Evolutionary conservation across 1,140 invertebrate genomes (phyloP).

Genomic region (Pseudomyrmex pallidus): DNA sequence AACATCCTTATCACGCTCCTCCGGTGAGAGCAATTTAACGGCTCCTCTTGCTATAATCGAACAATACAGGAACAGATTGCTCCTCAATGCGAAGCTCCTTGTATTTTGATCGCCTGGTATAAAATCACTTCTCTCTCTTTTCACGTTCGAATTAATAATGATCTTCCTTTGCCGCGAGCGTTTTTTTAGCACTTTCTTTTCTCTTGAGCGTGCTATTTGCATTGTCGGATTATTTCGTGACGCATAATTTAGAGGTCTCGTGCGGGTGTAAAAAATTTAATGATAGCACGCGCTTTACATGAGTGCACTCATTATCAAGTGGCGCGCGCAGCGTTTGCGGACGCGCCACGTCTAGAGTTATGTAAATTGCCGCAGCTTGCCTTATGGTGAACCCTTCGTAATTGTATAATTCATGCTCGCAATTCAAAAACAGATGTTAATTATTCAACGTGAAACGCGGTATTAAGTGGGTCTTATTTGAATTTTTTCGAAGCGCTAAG

Average conservation of each 20-base stretch:
- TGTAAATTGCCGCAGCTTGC: slow-evolving; percentile 3
- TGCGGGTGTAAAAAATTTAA: slow-evolving; percentile 41
- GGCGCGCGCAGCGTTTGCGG: not conserved
- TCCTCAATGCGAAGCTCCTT: not conserved
- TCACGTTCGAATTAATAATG: not conserved
- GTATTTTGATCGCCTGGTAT: not conserved
- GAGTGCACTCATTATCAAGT: slow-evolving; percentile 10
- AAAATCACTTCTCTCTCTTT: not conserved
- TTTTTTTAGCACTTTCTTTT: not conserved
- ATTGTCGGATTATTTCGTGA: not conserved
- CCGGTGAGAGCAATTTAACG: not conserved
- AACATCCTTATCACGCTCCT: not conserved
- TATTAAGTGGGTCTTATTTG: too few relatives aligned
- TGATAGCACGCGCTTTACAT: not conserved
- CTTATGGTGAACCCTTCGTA: slow-evolving; percentile 14
- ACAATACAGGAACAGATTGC: slow-evolving; percentile 6
- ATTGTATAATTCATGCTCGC: not conserved
- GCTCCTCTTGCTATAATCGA: not conserved
- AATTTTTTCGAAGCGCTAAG: too few relatives aligned
- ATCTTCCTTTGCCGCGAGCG: not conserved
- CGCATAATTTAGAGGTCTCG: slow-evolving; percentile 13
- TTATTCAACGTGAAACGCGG: not conserved
- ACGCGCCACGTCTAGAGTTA: slow-evolving; percentile 18
- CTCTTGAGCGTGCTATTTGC: not conserved
- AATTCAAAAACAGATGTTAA: not conserved